A percentile compares a stretch with the other conserved stretches of the same genome.
Conservation (phyloP, 1,140 invertebrate species). For the Bombus vancouverensis region DNA sequence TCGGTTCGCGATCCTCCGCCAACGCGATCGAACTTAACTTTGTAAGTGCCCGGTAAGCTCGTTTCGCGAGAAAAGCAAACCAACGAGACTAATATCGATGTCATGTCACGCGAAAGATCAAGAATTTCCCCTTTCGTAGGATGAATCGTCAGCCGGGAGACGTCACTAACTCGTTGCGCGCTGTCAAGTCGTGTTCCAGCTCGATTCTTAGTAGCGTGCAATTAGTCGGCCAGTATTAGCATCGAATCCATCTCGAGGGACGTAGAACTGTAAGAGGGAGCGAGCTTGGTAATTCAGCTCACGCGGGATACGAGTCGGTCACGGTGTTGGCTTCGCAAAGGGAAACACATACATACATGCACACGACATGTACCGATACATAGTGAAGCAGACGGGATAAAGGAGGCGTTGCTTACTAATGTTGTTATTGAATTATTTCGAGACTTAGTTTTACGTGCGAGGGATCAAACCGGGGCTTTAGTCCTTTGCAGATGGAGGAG, state of each 20-base stretch:
- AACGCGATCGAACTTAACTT: not conserved
- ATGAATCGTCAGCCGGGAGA: slow-evolving; percentile 19
- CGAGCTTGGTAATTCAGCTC: slow-evolving; percentile 63
- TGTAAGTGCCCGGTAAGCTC: not conserved
- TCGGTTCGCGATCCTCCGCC: not conserved
- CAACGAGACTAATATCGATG: not conserved
- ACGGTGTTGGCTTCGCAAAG: slow-evolving; percentile 32
- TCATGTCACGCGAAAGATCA: not conserved
- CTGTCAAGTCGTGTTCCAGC: slow-evolving; percentile 15
- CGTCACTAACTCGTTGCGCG: not conserved
- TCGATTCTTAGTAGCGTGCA: slow-evolving; percentile 60
- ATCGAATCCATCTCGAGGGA: slow-evolving; percentile 72
- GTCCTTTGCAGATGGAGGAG: slow-evolving; percentile 74
- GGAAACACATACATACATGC: slow-evolving; percentile 31
- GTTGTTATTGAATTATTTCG: slow-evolving; percentile 80
- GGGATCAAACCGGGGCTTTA: slow-evolving; percentile 73
- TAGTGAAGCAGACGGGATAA: not conserved
- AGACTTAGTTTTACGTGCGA: slow-evolving; percentile 76
- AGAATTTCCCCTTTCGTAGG: not conserved
- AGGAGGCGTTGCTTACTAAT: slow-evolving; percentile 70
- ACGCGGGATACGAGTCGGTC: slow-evolving; percentile 48
- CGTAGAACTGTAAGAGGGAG: slow-evolving; percentile 33
- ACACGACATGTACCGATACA: not conserved
- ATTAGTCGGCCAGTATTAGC: slow-evolving; percentile 73
- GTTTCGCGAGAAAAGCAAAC: not conserved